Base-by-base conservation (phyloP, 2,888 invertebrate genomes). In the Horisme vitalbata region DNA sequence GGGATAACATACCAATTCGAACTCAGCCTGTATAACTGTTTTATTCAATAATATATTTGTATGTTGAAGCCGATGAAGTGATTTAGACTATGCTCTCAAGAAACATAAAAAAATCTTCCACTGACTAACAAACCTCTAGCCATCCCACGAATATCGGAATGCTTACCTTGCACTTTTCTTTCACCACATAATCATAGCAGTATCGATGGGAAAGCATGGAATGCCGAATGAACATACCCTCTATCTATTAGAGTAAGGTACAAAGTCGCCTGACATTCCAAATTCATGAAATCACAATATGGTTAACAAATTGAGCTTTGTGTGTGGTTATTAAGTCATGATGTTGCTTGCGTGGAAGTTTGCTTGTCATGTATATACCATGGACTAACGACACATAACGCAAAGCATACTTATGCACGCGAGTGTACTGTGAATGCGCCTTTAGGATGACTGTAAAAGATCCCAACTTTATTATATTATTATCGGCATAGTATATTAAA, bases 181-280 rank as follows among this genome's bases (percentile, higher is more conserved):
- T 79, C 75, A 75, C 63, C 57, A 65, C 66, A 70, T 63, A 62
- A 44, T 62, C 65, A 71, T 74, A 77, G 77, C 62, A 63, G 75
- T 73, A 76, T 77, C 66, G 61, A 65, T 64, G 64, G 53, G 59
- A 65, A 67, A 79, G 84, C 84, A 85, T 84, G 84, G 80, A 80
- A 83, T 84, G 83, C 71, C 68, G 80, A 75, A 83, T 83, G 81
- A 71, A 55, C 55, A 59, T 59, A 55, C 45, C 41, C 43, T 46
- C 28, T 53, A 50, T 48, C 37, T 43, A 23, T 48, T 38, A 48
- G 41, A 31, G 39, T 34, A 49, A 38, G 44, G 44, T 49, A 44
- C 38, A 49, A 31, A 44, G 44, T 39, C 49, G 49, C 49, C 44
- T 44, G 39, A 44, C 58, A 59, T 59, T 56, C 53, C 45, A 57